phyloP scores from a whole-genome alignment of 1,140 invertebrate genomes.

The Cecropterus lyciades region DNA sequence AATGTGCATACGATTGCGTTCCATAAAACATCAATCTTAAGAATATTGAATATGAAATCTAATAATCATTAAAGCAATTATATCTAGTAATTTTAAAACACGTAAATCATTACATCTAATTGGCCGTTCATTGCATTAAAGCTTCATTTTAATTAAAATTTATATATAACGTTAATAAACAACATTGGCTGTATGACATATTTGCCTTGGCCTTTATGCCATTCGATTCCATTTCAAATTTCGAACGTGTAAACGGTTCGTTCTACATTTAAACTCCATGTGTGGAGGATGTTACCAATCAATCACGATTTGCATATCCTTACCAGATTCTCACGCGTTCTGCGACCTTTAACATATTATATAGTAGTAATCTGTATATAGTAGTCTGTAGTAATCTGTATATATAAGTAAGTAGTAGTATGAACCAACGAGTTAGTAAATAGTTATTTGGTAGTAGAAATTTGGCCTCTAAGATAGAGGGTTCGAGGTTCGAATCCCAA shows the following conservation, averaged over 20 bases:
- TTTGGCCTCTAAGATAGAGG: too few relatives aligned
- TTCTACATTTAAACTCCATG: conserved; percentile 17
- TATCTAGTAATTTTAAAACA: neutral
- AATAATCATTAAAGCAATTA: neutral
- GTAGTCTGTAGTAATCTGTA: too few relatives aligned
- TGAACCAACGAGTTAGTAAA: too few relatives aligned
- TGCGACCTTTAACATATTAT: neutral
- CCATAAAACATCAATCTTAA: neutral
- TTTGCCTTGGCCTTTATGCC: conserved; percentile 20
- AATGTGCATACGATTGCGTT: too few relatives aligned
- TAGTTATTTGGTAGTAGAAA: too few relatives aligned
- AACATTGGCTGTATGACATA: neutral
- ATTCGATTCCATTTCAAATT: neutral
- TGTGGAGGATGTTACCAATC: conserved; percentile 51
- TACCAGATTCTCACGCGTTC: conserved; percentile 45
- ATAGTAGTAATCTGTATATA: too few relatives aligned
- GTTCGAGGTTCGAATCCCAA: too few relatives aligned
- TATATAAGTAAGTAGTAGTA: too few relatives aligned
- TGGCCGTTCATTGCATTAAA: neutral
- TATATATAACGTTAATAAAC: neutral
- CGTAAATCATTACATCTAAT: neutral
- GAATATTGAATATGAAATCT: neutral
- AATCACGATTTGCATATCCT: conserved; percentile 52
- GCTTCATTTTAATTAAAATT: neutral
- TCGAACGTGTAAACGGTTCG: conserved; percentile 13